A percentile compares a stretch with the other conserved stretches of the same genome.
Conservation (phyloP, 1,140 invertebrate species). For the Alviniconcha marisindica region DNA sequence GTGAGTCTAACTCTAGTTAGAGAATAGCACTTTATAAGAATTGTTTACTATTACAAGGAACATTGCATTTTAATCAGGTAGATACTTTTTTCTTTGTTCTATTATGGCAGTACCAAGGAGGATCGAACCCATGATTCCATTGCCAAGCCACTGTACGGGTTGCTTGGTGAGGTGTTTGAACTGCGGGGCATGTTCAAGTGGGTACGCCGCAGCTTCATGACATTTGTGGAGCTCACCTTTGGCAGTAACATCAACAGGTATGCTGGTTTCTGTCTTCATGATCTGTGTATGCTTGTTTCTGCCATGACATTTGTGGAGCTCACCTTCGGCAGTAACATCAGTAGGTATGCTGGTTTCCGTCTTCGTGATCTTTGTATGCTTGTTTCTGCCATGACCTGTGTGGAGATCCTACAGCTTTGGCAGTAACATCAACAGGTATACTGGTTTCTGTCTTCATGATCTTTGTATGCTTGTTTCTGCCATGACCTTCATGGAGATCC, state of each 20-base stretch:
- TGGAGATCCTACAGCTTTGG: slow-evolving; percentile 95
- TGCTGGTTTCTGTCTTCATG: background rate
- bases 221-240: slow-evolving; percentile 94
- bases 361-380: background rate
- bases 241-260: slow-evolving; percentile 92
- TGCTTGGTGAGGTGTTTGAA: slow-evolving; percentile 93
- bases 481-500: too few relatives aligned
- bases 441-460: background rate
- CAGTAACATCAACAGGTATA: slow-evolving; percentile 89
- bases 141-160: slow-evolving; percentile 89
- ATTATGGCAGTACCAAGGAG: slow-evolving; percentile 64
- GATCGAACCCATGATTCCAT: slow-evolving; percentile 82
- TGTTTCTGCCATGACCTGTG: too few relatives aligned
- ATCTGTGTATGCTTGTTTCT: too few relatives aligned
- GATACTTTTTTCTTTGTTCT: too few relatives aligned
- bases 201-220: slow-evolving; percentile 90
- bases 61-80: too few relatives aligned
- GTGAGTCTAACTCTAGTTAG: too few relatives aligned
- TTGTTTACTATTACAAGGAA: too few relatives aligned
- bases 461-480: too few relatives aligned
- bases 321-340: slow-evolving; percentile 93
- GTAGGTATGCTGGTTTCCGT: slow-evolving; percentile 80
- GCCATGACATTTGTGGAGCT: slow-evolving; percentile 94
- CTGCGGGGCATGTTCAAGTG: slow-evolving; percentile 91
- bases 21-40: too few relatives aligned